Evolutionary conservation across 2,113 vertebrate species (phyloP).

Genomic region (Charadrius vociferus): DNA sequence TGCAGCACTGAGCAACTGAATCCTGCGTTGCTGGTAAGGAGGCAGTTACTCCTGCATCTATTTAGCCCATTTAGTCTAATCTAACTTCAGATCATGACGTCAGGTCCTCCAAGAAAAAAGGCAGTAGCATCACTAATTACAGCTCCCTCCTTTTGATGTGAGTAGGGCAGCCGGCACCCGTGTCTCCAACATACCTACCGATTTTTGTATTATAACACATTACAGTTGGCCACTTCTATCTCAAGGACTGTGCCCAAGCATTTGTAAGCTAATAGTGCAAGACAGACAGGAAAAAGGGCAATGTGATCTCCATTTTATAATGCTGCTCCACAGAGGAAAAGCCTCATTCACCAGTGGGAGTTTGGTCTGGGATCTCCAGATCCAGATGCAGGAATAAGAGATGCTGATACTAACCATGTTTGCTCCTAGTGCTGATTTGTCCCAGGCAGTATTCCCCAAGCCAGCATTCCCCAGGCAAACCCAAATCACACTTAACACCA

Average conservation of each 20-base stretch:
- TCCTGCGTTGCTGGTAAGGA: rapidly evolving
- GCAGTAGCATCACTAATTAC: neutral
- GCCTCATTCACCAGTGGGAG: neutral
- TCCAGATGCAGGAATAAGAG: neutral
- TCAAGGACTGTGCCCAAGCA: neutral
- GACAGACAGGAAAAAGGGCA: neutral
- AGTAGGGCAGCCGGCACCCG: rapidly evolving
- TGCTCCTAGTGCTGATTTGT: neutral
- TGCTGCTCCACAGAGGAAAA: neutral
- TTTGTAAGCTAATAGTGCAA: neutral
- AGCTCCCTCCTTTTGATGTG: neutral
- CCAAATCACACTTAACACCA: neutral
- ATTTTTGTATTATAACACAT: neutral
- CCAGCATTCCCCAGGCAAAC: neutral
- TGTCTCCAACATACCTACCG: neutral
- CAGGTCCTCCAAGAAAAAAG: neutral
- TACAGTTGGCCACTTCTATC: neutral
- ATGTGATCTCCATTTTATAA: neutral
- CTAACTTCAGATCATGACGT: neutral
- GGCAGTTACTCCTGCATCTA: neutral
- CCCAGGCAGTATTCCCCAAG: neutral
- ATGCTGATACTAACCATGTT: neutral
- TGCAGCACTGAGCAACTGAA: neutral
- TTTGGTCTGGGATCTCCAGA: neutral
- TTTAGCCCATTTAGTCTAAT: neutral